Conservation (phyloP, 2,888 invertebrate species). For the Dromius quadrimaculatus region DNA sequence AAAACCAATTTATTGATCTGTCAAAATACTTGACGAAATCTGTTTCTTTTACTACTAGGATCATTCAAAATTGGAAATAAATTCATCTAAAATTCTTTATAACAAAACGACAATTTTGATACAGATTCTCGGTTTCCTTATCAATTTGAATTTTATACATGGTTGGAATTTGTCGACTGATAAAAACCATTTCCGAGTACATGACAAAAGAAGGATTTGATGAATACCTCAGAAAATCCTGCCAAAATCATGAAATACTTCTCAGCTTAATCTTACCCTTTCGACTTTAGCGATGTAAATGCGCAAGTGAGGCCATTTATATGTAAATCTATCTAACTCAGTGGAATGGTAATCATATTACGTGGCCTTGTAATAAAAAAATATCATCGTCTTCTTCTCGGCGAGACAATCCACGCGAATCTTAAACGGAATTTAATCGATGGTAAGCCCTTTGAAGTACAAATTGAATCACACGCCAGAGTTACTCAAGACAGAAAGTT, state of each 20-base stretch:
- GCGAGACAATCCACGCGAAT: slow-evolving; percentile 19
- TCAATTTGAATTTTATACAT: too few species aligned
- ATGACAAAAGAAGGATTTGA: too few species aligned
- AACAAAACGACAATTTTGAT: too few species aligned
- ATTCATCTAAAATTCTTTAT: too few species aligned
- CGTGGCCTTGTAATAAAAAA: slow-evolving; percentile 32
- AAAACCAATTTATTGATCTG: too few species aligned
- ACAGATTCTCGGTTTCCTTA: too few species aligned
- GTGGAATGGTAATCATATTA: slow-evolving; percentile 39
- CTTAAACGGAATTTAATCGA: slow-evolving; percentile 44
- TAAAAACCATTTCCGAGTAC: too few species aligned
- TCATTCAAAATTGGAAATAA: too few species aligned
- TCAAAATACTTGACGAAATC: too few species aligned
- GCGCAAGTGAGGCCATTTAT: slow-evolving; percentile 23
- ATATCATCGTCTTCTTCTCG: not conserved
- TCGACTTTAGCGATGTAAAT: slow-evolving; percentile 1
- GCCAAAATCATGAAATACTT: slow-evolving; percentile 9
- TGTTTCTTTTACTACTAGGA: too few species aligned
- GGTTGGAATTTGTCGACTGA: too few species aligned
- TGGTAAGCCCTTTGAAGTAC: slow-evolving; percentile 42
- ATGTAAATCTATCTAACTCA: slow-evolving; percentile 15
- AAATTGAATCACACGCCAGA: slow-evolving; percentile 45
- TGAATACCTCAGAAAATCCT: too few species aligned
- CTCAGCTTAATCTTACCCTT: slow-evolving; percentile 4
- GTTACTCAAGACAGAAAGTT: slow-evolving; percentile 48